phyloP scores from a whole-genome alignment of 2,888 invertebrate genomes.

The Diarsia dahlii region DNA sequence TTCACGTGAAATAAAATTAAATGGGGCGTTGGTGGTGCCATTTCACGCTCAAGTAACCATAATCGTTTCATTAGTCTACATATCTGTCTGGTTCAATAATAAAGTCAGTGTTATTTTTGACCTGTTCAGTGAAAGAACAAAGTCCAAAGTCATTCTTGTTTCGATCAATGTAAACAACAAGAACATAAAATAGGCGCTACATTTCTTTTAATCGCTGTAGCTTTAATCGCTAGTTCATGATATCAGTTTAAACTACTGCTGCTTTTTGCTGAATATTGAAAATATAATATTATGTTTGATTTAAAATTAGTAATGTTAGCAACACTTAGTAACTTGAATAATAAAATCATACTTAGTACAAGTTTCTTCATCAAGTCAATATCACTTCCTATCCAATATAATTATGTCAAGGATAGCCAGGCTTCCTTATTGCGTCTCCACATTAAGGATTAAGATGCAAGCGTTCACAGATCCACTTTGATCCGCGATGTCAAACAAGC shows the following conservation, averaged over 20 bases:
- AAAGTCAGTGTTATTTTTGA: conserved; percentile 31
- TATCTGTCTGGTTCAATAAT: conserved; percentile 44
- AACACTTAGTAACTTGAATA: neutral
- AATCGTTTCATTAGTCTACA: conserved; percentile 43
- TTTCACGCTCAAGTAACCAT: conserved; percentile 37
- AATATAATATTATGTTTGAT: neutral
- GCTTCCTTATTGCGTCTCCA: conserved; percentile 22
- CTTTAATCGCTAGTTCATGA: neutral
- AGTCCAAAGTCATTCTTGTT: conserved; percentile 8
- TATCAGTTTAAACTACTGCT: neutral
- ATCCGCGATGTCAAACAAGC: conserved; percentile 71
- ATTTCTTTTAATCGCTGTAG: neutral
- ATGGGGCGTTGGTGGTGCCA: conserved; percentile 34
- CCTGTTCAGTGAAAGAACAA: conserved; percentile 17
- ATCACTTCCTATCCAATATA: neutral
- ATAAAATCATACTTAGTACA: neutral
- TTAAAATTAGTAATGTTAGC: neutral
- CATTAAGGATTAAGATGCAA: conserved; percentile 44
- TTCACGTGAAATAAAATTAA: conserved; percentile 51
- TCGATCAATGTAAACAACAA: neutral
- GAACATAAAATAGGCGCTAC: neutral
- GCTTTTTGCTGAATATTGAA: neutral
- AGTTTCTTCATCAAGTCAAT: neutral
- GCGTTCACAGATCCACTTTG: conserved; percentile 59
- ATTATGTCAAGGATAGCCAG: conserved; percentile 28